Evolutionary conservation across 64 coral and sea anemone species (phyloP).

Genomic region (Anthopleura sola): DNA sequence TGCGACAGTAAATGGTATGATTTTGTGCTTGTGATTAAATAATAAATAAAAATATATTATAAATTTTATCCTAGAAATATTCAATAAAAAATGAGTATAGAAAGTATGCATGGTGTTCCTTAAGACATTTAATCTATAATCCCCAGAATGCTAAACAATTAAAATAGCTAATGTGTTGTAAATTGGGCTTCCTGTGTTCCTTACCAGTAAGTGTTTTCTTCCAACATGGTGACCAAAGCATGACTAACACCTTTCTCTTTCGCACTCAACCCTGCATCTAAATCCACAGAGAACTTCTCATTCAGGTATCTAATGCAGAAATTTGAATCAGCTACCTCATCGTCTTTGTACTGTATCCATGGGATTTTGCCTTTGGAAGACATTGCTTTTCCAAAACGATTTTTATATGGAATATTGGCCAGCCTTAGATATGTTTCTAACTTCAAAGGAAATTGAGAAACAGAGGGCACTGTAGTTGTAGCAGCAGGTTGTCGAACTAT

Average conservation of each 20-base stretch:
- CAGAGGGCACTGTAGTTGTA: slow-evolving; percentile 44
- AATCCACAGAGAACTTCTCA: slow-evolving; percentile 61
- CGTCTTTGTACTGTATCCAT: slow-evolving; percentile 69
- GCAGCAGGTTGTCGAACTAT: slow-evolving; percentile 55
- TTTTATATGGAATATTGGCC: slow-evolving; percentile 63
- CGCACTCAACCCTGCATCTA: slow-evolving; percentile 44
- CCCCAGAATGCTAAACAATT: too few relatives aligned
- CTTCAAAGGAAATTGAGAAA: slow-evolving; percentile 66
- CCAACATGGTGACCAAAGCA: slow-evolving; percentile 53
- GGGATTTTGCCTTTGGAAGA: slow-evolving; percentile 84
- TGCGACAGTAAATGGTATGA: too few relatives aligned
- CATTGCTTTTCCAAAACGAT: slow-evolving; percentile 33
- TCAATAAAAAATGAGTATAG: too few relatives aligned
- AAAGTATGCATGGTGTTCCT: too few relatives aligned
- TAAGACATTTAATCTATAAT: too few relatives aligned
- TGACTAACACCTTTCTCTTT: slow-evolving; percentile 46
- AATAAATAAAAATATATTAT: too few relatives aligned
- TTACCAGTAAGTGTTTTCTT: slow-evolving; percentile 83
- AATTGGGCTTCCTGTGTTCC: too few relatives aligned
- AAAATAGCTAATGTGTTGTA: too few relatives aligned
- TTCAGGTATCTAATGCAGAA: slow-evolving; percentile 74
- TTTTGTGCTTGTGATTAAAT: too few relatives aligned
- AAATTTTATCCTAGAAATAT: too few relatives aligned
- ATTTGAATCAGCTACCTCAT: slow-evolving; percentile 74
- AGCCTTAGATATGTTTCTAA: slow-evolving; percentile 69